Evolutionary conservation across 2,113 vertebrate species (phyloP), one percentile per base, ranked within the genome.

Genomic region (Lagenorhynchus albirostris): DNA sequence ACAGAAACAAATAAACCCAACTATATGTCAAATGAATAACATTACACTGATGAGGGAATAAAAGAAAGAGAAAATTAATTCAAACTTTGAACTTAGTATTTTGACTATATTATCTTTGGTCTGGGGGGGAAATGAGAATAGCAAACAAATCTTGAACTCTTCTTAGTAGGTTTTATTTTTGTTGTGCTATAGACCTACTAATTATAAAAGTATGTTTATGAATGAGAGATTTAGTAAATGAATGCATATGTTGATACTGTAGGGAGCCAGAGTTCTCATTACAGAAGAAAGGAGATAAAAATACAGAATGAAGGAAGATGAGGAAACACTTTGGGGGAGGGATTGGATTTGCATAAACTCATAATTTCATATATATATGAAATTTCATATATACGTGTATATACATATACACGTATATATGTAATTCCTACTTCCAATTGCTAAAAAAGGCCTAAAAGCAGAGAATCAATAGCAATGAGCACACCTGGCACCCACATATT

Each of bases 31-130:
- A 60, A 92, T 82, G 73, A 96, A 7, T 92, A 74, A 58, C 14
- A 65, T 41, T 76, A 86, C 21, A 58, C n/a, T 90, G 23, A 60
- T 44, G 8, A 31, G 13, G 31, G 38, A n/a, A 41, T 77, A 89
- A 60, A 74, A 63, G 60, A 89, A 83, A 96, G 18, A 88, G 50
- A 81, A 74, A 85, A 63, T 44, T 80, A 95, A 73, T 89, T 96
- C n/a, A 67, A 84, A 76, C 65, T 80, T 81, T 70, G n/a, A 94
- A 70, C 60, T 25, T 44, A 70, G n/a, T 58, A 58, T 67, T 94
- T 60, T 92, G 26, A 89, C 47, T 79, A 4, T 73, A 60, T 74
- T 90, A 29, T 91, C 62, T 87, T 87, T 85, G 47, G 31, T n/a
- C 23, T 67, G 5, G 33, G 20, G 6, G 31, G 47, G 70, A 62